Evolutionary conservation across 2,113 vertebrate species (phyloP).

Genomic region (Arenaria interpres): DNA sequence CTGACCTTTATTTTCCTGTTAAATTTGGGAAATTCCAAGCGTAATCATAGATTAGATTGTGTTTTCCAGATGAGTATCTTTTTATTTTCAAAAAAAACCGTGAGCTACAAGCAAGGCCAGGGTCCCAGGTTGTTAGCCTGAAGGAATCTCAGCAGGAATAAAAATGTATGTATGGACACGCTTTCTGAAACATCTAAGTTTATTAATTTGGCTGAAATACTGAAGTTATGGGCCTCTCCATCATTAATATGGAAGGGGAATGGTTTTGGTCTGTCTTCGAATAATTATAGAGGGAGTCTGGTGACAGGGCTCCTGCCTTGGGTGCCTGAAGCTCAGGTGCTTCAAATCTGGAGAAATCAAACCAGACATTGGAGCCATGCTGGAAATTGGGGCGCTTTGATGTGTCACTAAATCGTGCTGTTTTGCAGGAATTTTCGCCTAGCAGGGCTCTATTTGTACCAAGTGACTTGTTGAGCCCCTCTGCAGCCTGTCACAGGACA

Average conservation of each 20-base stretch:
- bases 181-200: background rate
- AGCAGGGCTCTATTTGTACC: background rate
- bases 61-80: background rate
- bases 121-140: background rate
- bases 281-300: background rate
- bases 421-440: background rate
- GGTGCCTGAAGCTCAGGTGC: background rate
- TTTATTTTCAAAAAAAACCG: background rate
- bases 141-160: background rate
- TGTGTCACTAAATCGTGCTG: background rate
- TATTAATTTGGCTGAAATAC: background rate
- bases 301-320: background rate
- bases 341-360: background rate
- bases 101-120: background rate
- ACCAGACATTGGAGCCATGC: background rate
- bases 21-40: background rate
- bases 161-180: background rate
- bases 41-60: background rate
- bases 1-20: background rate
- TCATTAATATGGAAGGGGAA: background rate
- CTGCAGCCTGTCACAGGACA: background rate
- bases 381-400: background rate
- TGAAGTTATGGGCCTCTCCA: background rate
- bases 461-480: background rate
- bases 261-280: background rate